Evolutionary conservation across 2,888 invertebrate genomes (phyloP).

Genomic region (Standfussiana lucernea): DNA sequence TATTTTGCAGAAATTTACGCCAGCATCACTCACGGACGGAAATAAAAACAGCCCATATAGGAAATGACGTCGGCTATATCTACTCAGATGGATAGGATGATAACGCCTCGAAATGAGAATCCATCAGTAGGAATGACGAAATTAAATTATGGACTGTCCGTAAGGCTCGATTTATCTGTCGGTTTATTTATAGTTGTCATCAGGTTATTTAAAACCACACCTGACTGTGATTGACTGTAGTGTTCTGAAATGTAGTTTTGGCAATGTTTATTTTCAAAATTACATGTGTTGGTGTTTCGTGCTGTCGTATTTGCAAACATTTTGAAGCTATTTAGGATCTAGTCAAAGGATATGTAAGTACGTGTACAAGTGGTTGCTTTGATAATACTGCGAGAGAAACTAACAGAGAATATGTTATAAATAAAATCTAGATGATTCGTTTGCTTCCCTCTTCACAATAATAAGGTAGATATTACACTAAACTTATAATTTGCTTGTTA

Average conservation of each 20-base stretch:
- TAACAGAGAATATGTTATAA: not conserved
- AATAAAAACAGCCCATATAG: constrained; percentile 22
- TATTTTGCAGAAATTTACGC: constrained; percentile 50
- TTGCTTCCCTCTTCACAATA: not conserved
- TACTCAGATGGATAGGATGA: constrained; percentile 2
- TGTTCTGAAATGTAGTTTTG: not conserved
- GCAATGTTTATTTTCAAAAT: not conserved
- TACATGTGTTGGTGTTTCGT: not conserved
- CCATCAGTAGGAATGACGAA: constrained; percentile 1
- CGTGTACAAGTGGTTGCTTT: not conserved
- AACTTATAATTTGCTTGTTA: too few species aligned
- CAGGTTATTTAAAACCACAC: not conserved
- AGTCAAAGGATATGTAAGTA: constrained; percentile 4
- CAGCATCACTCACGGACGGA: constrained; percentile 17
- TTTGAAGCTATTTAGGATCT: not conserved
- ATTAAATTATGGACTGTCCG: constrained; percentile 21
- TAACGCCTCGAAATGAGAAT: constrained; percentile 14
- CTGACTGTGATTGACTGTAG: not conserved
- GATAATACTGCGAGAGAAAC: not conserved
- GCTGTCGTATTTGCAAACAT: not conserved
- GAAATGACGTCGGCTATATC: constrained; percentile 21
- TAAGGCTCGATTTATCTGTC: not conserved
- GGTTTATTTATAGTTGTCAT: constrained; percentile 21
- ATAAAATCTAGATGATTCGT: not conserved
- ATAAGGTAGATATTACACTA: not conserved